Base-by-base conservation (phyloP, 2,888 invertebrate genomes). In the Macrosiphum euphorbiae region DNA sequence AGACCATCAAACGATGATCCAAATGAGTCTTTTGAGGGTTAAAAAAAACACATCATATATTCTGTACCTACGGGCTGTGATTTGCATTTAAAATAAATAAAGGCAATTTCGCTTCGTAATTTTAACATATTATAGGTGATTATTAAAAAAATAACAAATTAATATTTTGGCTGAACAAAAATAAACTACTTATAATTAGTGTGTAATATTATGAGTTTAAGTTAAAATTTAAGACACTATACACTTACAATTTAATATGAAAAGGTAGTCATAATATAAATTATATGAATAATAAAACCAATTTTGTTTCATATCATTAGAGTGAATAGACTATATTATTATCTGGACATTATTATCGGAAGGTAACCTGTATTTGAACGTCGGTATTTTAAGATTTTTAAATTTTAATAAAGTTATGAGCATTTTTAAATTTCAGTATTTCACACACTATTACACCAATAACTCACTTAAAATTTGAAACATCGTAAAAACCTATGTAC, bases 1-100 rank as follows among this genome's bases (percentile, higher is more conserved):
- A 52, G 52, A 78, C 67, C 67, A 24, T 88, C 52, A 50, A 88
- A 92, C 67, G 20, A n/a, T n/a, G n/a, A 88, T 41, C 50, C 61
- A 61, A 61, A 61, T 86, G 10, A 58, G 87, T 47, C 91, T 44
- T 91, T 86, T 58, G 44, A 91, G 47, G 41, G n/a, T 0, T 47
- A 13, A 44, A n/a, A 86, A 35, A 92, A 87, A 35, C 0, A n/a
- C 44, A 78, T 50, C 26, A 58, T 90, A 78, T 78, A 88, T 41
- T 7, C 20, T 78, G 20, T 35, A 35, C 35, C 1, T 52, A n/a
- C 44, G 44, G 44, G 7, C 44, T n/a, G 35, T 0, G 13, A 44
- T 52, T 78, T 52, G 26, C 16, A 16, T 52, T 84, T 84, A 10
- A 90, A 90, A 90, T 90, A n/a, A 50, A n/a, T 67, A 58, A 26